Conservation (phyloP, 2,113 vertebrate species). For the Corydoras maculifer region DNA sequence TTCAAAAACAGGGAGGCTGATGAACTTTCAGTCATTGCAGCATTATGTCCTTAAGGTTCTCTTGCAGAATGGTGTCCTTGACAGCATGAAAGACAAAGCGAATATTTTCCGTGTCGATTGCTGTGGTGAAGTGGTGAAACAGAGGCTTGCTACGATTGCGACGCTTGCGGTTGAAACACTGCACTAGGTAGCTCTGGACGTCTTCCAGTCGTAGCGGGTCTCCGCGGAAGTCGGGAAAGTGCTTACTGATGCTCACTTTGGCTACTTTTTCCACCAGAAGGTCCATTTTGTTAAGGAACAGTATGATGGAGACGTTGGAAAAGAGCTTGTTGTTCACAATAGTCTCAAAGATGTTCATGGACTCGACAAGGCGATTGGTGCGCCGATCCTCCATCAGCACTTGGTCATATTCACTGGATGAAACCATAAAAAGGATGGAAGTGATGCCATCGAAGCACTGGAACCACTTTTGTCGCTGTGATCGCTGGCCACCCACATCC, state of each 20-base stretch:
- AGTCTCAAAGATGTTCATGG: constrained; percentile 98
- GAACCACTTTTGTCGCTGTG: constrained; percentile 97
- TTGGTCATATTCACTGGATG: constrained; percentile 92
- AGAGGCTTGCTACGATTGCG: constrained; percentile 86
- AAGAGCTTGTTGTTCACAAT: constrained; percentile 99
- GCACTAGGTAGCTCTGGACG: constrained; percentile 87
- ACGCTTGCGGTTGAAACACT: constrained; percentile 85
- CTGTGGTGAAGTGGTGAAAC: constrained; percentile 97
- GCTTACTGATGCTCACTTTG: constrained; percentile 83
- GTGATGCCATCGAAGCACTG: constrained; percentile 97
- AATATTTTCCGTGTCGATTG: constrained; percentile 95
- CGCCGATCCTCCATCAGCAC: constrained; percentile 93
- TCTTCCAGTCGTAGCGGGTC: constrained; percentile 82
- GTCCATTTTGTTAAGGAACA: constrained; percentile 97
- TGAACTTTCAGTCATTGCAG: constrained; percentile 74
- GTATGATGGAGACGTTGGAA: constrained; percentile 92
- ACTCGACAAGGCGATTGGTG: constrained; percentile 91
- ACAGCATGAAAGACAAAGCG: constrained; percentile 95
- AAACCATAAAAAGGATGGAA: constrained; percentile 95
- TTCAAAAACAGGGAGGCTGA: too few relatives aligned
- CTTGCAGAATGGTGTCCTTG: constrained; percentile 96
- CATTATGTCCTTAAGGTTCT: constrained; percentile 98
- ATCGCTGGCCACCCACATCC: constrained; percentile 91
- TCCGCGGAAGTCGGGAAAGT: constrained; percentile 88
- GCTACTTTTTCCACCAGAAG: constrained; percentile 89